Percentiles rank a stretch among this genome's conserved stretches.
Conservation (phyloP, 2,797 vertebrate species). For the Gastrophryne carolinensis region DNA sequence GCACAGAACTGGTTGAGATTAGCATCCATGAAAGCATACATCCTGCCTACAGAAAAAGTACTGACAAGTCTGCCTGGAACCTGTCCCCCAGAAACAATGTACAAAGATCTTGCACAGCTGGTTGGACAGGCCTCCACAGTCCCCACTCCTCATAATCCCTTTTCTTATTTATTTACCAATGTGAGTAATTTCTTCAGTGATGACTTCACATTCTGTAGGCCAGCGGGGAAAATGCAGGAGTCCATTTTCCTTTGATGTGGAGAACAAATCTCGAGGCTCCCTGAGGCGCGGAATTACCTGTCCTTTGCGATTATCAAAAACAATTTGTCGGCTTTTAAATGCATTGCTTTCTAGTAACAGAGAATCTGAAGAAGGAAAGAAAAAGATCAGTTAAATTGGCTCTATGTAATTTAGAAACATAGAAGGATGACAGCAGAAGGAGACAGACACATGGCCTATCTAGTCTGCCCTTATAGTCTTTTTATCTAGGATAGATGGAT, state of each 20-base stretch:
- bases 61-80: too few relatives aligned
- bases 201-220: slow-evolving; percentile 88
- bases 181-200: slow-evolving; percentile 76
- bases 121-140: too few relatives aligned
- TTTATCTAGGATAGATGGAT: too few relatives aligned
- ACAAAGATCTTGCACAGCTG: too few relatives aligned
- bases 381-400: not conserved
- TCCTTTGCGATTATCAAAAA: slow-evolving; percentile 63
- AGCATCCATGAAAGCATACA: too few relatives aligned
- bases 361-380: slow-evolving; percentile 62
- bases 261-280: slow-evolving; percentile 73
- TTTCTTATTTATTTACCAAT: slow-evolving; percentile 71
- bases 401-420: too few relatives aligned
- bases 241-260: slow-evolving; percentile 58
- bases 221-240: slow-evolving; percentile 71
- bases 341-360: slow-evolving; percentile 54
- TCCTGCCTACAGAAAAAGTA: too few relatives aligned
- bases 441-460: too few relatives aligned
- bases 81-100: too few relatives aligned
- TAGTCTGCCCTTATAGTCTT: too few relatives aligned
- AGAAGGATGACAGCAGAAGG: too few relatives aligned
- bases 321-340: slow-evolving; percentile 66
- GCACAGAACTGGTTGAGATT: too few relatives aligned
- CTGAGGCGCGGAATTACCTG: slow-evolving; percentile 66
- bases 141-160: not conserved